Conservation (phyloP, 2,797 vertebrate species). For the Sparidentex hasta region DNA sequence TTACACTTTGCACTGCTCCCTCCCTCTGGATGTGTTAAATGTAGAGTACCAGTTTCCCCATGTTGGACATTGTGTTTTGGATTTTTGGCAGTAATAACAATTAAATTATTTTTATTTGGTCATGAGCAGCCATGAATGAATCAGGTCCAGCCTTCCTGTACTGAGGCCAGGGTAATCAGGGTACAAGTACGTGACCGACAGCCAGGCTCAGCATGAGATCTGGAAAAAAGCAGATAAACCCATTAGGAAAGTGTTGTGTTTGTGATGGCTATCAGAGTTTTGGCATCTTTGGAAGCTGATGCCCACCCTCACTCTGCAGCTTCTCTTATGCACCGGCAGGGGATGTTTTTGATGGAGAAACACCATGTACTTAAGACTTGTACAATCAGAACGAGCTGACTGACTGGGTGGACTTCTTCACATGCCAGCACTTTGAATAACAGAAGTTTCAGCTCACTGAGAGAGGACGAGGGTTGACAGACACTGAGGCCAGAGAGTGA, state of each 20-base stretch:
- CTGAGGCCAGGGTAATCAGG: constrained; percentile 13
- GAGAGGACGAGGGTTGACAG: neutral
- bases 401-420: neutral
- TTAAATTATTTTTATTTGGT: constrained; percentile 11
- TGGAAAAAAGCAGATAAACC: constrained; percentile 37
- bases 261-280: constrained; percentile 33
- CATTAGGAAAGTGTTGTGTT: constrained; percentile 24
- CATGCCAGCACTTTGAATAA: neutral
- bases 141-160: constrained; percentile 20
- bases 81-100: neutral
- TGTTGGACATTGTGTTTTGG: no score
- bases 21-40: no score
- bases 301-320: constrained; percentile 12
- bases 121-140: constrained; percentile 17
- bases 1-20: no score
- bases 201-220: constrained; percentile 15
- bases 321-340: neutral
- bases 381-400: neutral
- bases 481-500: neutral
- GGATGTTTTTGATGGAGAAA: constrained; percentile 6
- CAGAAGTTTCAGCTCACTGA: neutral
- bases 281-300: constrained; percentile 39
- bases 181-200: constrained; percentile 42
- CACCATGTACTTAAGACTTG: neutral
- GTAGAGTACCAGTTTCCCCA: no score